phyloP scores from a whole-genome alignment of 2,113 vertebrate genomes.

The Tachysurus fulvidraco region DNA sequence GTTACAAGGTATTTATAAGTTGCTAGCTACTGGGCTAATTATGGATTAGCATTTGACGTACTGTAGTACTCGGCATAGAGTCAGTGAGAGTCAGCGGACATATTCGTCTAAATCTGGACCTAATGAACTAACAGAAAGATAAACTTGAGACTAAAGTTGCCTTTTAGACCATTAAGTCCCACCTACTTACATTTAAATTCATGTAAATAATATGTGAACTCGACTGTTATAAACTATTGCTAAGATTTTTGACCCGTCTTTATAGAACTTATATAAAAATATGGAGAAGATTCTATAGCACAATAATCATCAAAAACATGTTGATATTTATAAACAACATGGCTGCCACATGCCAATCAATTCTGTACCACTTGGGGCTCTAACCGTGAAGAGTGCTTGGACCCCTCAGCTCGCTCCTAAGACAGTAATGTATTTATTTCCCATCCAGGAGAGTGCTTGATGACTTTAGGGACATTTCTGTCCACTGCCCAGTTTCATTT shows the following conservation, averaged over 20 bases:
- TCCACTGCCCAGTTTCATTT: neutral
- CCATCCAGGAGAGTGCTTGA: neutral
- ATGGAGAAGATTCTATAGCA: neutral
- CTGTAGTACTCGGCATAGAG: neutral
- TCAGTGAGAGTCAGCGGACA: neutral
- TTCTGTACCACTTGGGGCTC: neutral
- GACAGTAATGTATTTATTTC: neutral
- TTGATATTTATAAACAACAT: neutral
- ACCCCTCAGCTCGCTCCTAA: neutral
- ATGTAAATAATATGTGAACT: neutral
- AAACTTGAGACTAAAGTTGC: neutral
- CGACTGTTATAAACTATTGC: neutral
- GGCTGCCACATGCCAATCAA: neutral
- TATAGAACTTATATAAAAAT: neutral
- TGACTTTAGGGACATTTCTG: neutral
- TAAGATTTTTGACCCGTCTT: neutral
- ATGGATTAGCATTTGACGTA: neutral
- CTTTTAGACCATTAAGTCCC: neutral
- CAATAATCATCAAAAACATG: neutral
- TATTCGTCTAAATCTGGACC: neutral
- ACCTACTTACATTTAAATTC: neutral
- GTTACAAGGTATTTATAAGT: neutral
- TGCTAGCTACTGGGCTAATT: neutral
- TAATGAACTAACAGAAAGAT: neutral
- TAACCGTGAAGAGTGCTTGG: neutral